Base-by-base conservation (phyloP, 1,140 invertebrate species). In the Propsilocerus akamusi region DNA sequence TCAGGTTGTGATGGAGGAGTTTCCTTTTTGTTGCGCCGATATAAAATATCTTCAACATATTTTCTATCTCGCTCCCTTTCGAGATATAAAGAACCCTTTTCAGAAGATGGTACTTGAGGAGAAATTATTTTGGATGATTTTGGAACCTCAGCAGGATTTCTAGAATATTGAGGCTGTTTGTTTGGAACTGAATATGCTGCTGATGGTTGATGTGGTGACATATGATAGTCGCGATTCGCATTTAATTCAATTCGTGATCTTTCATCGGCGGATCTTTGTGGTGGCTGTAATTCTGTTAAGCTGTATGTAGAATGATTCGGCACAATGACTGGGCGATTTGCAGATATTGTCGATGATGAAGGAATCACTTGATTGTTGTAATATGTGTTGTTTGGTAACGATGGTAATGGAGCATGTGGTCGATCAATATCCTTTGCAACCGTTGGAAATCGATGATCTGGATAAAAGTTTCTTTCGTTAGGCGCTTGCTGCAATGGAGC, bases 301-400 rank as follows among this genome's bases (percentile, higher is more conserved):
- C 11, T 4, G 34, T 5, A 41, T 7, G 8, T 20, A 20, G 6
- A 41, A n/a, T n/a, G n/a, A n/a, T n/a, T n/a, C n/a, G n/a, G n/a
- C n/a, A 63, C 2, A 76, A 55, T 47, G 66, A 68, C 52, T 75
- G 68, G 37, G 75, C 71, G 11, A 73, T 73, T 56, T 75, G 70
- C 48, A 72, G 65, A 52, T 76, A n/a, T n/a, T n/a, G n/a, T 72
- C 4, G 8, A 3, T 41, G 34, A n/a, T 3, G 28, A 8, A 30
- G 14, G 11, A 12, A 7, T 7, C 11, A 12, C 14, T 30, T 10
- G 5, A 41, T 37, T 37, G 2, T 17, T 17, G 17, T 41, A 14
- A 20, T 41, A 41, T 20, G 22, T 10, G 22, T 41, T 41, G 5
- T 41, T 41, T 20, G 14, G 34, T 41, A 17, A 17, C 10, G 34